Evolutionary conservation across 2,888 invertebrate genomes (phyloP).

Genomic region (Zonitis immaculata): DNA sequence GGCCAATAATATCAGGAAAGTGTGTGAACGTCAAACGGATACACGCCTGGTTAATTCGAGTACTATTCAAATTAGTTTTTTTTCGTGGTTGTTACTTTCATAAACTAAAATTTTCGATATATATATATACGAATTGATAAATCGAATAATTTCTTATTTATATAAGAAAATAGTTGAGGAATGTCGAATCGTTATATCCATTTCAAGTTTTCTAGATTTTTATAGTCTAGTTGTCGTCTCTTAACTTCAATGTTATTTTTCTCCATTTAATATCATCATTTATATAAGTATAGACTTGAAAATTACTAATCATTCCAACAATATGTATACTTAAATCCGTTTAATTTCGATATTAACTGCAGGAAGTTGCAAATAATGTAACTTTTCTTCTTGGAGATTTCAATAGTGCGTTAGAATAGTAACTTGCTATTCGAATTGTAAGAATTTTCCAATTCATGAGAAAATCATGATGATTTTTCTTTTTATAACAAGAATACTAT

Average conservation of each 20-base stretch:
- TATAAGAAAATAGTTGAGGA: conserved; percentile 11
- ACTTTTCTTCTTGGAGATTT: background rate
- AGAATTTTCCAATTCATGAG: background rate
- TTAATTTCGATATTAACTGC: background rate
- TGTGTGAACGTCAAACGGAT: background rate
- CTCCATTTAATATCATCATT: background rate
- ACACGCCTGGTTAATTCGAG: background rate
- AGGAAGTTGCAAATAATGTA: background rate
- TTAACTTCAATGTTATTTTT: background rate
- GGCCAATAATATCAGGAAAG: background rate
- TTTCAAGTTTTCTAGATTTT: conserved; percentile 26
- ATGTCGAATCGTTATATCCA: conserved; percentile 27
- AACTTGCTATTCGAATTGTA: too few relatives aligned
- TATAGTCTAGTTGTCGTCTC: conserved; percentile 9
- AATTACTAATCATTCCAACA: background rate
- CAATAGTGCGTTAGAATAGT: background rate
- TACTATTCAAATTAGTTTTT: background rate
- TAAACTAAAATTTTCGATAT: too few relatives aligned
- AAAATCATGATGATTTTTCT: background rate
- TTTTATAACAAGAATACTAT: background rate
- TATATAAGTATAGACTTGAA: background rate
- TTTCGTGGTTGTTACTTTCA: background rate
- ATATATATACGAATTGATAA: too few relatives aligned
- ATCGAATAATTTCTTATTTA: too few relatives aligned
- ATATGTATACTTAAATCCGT: background rate